Percentiles rank a stretch among this genome's conserved stretches.
These are phyloP conservation scores for Eolophus roseicapilla DNA, from an alignment of 2,113 vertebrate genomes.

Conservation along the genomic window DNA sequence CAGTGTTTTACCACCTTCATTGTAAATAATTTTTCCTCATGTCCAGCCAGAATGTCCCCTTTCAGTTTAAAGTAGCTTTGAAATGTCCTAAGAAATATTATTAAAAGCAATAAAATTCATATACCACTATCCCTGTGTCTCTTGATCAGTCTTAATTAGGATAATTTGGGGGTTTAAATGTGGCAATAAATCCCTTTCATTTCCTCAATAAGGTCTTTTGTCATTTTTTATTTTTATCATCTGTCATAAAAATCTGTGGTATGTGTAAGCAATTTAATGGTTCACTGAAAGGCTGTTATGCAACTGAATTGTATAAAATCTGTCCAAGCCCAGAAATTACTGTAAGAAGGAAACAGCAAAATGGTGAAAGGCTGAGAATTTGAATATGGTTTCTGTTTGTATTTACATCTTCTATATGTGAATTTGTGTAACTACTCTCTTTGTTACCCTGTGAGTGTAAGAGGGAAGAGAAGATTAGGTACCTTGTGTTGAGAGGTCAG, in stretches of 20 bases:
- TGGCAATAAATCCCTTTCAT: neutral
- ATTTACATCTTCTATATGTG: neutral
- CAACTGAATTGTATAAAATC: conserved; percentile 33
- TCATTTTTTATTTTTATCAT: conserved; percentile 32
- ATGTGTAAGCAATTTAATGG: conserved; percentile 59
- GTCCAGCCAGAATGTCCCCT: neutral
- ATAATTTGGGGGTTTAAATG: neutral
- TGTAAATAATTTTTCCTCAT: neutral
- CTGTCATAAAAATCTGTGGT: conserved; percentile 46
- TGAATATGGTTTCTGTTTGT: neutral
- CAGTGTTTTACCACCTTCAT: neutral
- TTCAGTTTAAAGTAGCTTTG: neutral
- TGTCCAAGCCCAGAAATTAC: neutral
- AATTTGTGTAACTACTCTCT: neutral
- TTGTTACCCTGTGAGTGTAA: neutral
- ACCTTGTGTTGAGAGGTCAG: neutral
- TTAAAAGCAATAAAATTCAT: neutral
- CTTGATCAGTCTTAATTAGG: neutral
- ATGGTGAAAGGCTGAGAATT: neutral
- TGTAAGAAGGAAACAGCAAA: neutral
- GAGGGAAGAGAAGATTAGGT: neutral
- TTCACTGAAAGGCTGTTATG: conserved; percentile 50
- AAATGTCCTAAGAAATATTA: neutral
- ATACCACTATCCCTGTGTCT: neutral
- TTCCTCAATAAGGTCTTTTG: conserved; percentile 1